Percentiles rank a stretch among this genome's conserved stretches.
phyloP scores from a whole-genome alignment of 2,888 invertebrate genomes.

The Spodoptera exigua region DNA sequence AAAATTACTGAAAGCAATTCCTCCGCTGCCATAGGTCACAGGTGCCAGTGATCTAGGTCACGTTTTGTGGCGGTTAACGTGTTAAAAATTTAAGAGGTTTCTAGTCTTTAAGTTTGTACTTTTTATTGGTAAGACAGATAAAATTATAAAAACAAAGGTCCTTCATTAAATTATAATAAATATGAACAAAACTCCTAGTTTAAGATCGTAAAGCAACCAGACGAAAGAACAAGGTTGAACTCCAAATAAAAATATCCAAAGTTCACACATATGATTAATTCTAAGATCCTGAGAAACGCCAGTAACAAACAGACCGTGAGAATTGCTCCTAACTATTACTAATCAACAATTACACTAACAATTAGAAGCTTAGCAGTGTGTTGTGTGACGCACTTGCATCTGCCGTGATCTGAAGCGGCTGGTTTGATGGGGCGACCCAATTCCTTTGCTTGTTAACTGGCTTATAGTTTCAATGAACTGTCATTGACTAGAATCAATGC shows the following conservation, averaged over 20 bases:
- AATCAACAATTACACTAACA: slow-evolving; percentile 44
- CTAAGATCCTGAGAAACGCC: slow-evolving; percentile 11
- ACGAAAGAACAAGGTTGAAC: neutral
- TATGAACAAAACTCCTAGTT: no score
- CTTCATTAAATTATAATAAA: no score
- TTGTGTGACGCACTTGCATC: slow-evolving; percentile 12
- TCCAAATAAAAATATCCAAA: no score
- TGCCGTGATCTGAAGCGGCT: slow-evolving; percentile 18
- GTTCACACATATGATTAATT: neutral
- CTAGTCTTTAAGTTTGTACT: no score
- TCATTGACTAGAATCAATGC: slow-evolving; percentile 24
- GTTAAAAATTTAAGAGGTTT: no score
- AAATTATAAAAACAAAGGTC: no score
- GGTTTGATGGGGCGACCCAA: slow-evolving; percentile 44
- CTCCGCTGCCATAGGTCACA: no score
- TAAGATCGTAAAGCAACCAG: neutral
- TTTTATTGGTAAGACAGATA: no score
- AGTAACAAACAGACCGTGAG: slow-evolving; percentile 17
- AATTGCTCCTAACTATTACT: slow-evolving; percentile 34
- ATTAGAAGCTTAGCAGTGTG: slow-evolving; percentile 30
- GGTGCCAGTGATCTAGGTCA: no score
- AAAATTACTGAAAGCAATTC: no score
- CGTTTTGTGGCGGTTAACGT: no score
- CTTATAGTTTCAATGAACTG: slow-evolving; percentile 23
- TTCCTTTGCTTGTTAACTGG: slow-evolving; percentile 28